phyloP scores from a whole-genome alignment of 2,113 vertebrate genomes.

The Agapornis roseicollis region DNA sequence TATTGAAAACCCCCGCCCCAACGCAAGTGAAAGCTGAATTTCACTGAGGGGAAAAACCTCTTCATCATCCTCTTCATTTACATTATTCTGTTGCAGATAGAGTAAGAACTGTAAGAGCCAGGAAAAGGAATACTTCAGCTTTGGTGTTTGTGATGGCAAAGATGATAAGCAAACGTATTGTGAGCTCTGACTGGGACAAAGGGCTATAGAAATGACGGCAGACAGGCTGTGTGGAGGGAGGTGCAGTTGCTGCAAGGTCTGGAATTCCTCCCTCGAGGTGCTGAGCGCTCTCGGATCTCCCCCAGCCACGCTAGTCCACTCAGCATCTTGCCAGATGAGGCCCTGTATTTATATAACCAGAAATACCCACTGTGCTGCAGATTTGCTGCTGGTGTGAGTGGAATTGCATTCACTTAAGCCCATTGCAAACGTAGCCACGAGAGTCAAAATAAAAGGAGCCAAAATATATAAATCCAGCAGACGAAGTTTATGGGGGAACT shows the following conservation, averaged over 20 bases:
- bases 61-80: not conserved
- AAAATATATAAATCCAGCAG: conserved; percentile 51
- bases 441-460: conserved; percentile 29
- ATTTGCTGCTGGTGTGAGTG: not conserved
- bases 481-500: not conserved
- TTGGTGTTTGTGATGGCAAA: not conserved
- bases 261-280: conserved; percentile 37
- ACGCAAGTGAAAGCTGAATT: not conserved
- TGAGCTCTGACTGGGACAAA: not conserved
- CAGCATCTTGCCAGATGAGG: conserved; percentile 15
- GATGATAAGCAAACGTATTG: not conserved
- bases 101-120: not conserved
- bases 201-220: not conserved
- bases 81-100: not conserved
- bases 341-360: not conserved
- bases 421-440: not conserved
- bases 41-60: not conserved
- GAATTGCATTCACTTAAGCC: not conserved
- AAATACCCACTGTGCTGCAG: not conserved
- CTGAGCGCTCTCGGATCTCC: not conserved
- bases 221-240: not conserved
- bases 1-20: not conserved
- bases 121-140: not conserved
- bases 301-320: not conserved
- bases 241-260: not conserved